phyloP scores from a whole-genome alignment of 1,140 invertebrate genomes.

The Megalopta genalis region DNA sequence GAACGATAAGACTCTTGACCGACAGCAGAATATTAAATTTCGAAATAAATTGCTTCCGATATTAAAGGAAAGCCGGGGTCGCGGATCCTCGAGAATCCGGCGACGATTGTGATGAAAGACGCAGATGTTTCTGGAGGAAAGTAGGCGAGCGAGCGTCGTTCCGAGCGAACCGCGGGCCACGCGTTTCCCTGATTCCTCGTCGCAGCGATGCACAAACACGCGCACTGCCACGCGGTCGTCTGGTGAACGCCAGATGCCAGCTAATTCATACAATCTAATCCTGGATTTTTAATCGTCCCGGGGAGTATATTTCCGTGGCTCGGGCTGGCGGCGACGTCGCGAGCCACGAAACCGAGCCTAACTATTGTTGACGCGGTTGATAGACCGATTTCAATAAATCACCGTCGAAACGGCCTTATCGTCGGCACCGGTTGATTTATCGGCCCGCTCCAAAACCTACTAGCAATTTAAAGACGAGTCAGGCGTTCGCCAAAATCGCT shows the following conservation, averaged over 20 bases:
- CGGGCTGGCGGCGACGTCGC: conserved; percentile 21
- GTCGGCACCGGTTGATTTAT: conserved; percentile 28
- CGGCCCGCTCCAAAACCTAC: neutral
- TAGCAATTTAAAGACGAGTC: neutral
- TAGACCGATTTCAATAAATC: conserved; percentile 27
- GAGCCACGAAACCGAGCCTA: neutral
- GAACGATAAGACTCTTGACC: too few species aligned
- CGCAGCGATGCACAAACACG: neutral
- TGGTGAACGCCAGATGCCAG: conserved; percentile 38
- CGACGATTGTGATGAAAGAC: neutral
- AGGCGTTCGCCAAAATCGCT: neutral
- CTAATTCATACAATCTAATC: conserved; percentile 49
- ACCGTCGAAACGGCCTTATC: conserved; percentile 5
- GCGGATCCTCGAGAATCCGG: neutral
- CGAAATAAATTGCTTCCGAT: too few species aligned
- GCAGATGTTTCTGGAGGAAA: neutral
- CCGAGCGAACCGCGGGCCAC: neutral
- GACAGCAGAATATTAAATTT: too few species aligned
- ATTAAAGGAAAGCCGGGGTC: too few species aligned
- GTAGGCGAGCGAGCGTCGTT: conserved; percentile 5
- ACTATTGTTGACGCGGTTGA: conserved; percentile 19
- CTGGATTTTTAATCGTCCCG: conserved; percentile 37
- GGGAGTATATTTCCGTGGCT: conserved; percentile 29
- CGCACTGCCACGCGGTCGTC: neutral
- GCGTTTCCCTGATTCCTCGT: neutral